Evolutionary conservation across 2,797 vertebrate genomes (phyloP).

Genomic region (Chaetodon trifasciatus): DNA sequence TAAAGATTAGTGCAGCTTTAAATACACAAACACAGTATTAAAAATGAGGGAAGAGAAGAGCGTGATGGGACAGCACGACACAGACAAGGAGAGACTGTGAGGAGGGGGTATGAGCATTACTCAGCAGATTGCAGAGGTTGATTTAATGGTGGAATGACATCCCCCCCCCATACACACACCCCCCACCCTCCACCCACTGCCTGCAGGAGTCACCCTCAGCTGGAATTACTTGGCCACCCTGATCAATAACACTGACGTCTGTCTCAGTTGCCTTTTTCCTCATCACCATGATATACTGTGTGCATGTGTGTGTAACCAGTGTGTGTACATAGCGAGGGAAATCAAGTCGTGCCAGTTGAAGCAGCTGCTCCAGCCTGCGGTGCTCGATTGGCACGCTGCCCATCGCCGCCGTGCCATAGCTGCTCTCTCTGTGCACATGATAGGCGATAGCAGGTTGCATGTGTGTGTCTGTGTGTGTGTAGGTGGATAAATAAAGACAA

Average conservation of each 20-base stretch:
- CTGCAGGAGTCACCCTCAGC: slow-evolving; percentile 64
- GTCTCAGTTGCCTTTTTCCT: slow-evolving; percentile 36
- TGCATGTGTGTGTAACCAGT: slow-evolving; percentile 32
- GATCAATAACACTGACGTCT: slow-evolving; percentile 70
- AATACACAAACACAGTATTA: slow-evolving; percentile 4
- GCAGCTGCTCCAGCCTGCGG: slow-evolving; percentile 52
- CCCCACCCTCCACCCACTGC: slow-evolving; percentile 31
- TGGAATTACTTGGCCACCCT: slow-evolving; percentile 62
- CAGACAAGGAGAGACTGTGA: slow-evolving; percentile 35
- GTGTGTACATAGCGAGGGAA: slow-evolving; percentile 36
- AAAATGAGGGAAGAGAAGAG: slow-evolving; percentile 1
- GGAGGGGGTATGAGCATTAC: slow-evolving; percentile 56
- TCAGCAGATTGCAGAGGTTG: slow-evolving; percentile 71
- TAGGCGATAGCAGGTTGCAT: slow-evolving; percentile 46
- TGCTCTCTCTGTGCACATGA: slow-evolving; percentile 38
- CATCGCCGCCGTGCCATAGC: slow-evolving; percentile 31
- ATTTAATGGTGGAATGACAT: slow-evolving; percentile 67
- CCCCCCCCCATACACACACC: slow-evolving; percentile 53
- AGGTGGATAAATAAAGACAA: slow-evolving; percentile 66
- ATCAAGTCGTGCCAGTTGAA: slow-evolving; percentile 40
- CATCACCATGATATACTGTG: slow-evolving; percentile 46
- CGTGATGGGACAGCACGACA: slow-evolving; percentile 46
- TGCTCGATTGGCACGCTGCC: slow-evolving; percentile 45
- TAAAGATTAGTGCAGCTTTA: not conserved
- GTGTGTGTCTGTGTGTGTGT: slow-evolving; percentile 21